These are phyloP conservation scores for Euura saliciscinereae DNA, from an alignment of 1,140 invertebrate genomes.

Conservation along the genomic window DNA sequence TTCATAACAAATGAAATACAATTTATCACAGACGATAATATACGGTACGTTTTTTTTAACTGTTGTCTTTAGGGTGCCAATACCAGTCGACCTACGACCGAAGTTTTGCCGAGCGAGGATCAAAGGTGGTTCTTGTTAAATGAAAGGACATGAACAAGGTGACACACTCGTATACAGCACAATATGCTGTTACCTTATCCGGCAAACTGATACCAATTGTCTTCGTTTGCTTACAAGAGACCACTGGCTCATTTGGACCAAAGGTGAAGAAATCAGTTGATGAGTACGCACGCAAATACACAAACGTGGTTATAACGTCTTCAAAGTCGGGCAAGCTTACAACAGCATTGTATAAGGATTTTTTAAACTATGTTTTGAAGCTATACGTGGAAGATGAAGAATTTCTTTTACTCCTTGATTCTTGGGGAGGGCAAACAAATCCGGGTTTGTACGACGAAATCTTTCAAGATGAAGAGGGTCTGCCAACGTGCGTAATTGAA, in stretches of 20 bases:
- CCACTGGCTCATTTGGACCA: conserved; percentile 22
- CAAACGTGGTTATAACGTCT: conserved; percentile 22
- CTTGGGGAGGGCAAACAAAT: conserved; percentile 31
- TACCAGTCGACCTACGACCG: conserved; percentile 24
- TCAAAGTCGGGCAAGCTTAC: conserved; percentile 30
- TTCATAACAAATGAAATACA: background rate
- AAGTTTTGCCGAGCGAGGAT: conserved; percentile 21
- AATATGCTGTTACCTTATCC: conserved; percentile 28
- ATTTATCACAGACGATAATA: too few relatives aligned
- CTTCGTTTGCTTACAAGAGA: conserved; percentile 23
- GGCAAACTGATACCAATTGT: conserved; percentile 25
- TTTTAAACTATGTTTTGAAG: conserved; percentile 20
- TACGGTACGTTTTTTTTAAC: too few relatives aligned
- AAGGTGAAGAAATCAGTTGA: conserved; percentile 20
- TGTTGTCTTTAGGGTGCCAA: too few relatives aligned
- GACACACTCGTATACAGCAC: conserved; percentile 32
- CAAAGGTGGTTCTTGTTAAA: conserved; percentile 22
- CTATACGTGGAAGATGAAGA: conserved; percentile 23
- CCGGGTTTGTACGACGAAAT: conserved; percentile 25
- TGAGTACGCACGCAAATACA: conserved; percentile 21
- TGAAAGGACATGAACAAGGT: conserved; percentile 26
- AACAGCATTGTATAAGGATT: conserved; percentile 21
- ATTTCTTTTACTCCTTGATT: conserved; percentile 32
- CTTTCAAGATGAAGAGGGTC: conserved; percentile 24
- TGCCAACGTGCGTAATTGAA: conserved; percentile 26